phyloP scores from a whole-genome alignment of 2,888 invertebrate genomes.

The Cheilosia vernalis region DNA sequence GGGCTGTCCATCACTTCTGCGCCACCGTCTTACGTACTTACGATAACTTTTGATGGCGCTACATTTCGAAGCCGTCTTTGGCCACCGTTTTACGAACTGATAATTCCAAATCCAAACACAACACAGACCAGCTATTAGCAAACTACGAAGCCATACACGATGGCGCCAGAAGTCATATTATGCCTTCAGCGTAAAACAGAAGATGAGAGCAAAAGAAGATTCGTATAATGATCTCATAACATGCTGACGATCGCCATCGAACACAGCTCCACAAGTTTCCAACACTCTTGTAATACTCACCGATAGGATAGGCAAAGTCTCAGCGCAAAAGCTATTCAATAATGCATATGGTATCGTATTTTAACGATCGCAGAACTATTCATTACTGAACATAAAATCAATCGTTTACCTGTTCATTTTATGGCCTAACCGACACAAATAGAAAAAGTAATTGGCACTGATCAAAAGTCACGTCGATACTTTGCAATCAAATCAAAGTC shows the following conservation, averaged over 20 bases:
- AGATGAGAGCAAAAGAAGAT: slow-evolving; percentile 1
- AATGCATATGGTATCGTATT: slow-evolving; percentile 3
- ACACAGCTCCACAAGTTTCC: neutral
- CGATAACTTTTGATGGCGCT: too few species aligned
- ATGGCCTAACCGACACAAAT: neutral
- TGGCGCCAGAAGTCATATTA: neutral
- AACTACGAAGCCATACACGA: neutral
- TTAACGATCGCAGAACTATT: slow-evolving; percentile 10
- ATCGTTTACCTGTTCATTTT: neutral
- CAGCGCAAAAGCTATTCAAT: slow-evolving; percentile 1
- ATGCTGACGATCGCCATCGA: neutral
- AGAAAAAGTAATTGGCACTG: neutral
- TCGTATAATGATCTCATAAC: neutral
- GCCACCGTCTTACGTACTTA: too few species aligned
- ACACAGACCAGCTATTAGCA: neutral
- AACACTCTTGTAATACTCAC: neutral
- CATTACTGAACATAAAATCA: slow-evolving; percentile 16
- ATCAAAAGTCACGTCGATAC: neutral
- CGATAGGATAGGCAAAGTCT: neutral
- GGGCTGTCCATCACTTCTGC: too few species aligned
- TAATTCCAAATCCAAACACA: too few species aligned
- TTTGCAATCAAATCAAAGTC: neutral
- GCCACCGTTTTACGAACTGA: too few species aligned
- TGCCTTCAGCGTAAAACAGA: neutral
- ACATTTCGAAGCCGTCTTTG: too few species aligned